A percentile compares a stretch with the other conserved stretches of the same genome.
Conservation (phyloP, 1,140 invertebrate genomes). For the Drosophila tsacasi region DNA sequence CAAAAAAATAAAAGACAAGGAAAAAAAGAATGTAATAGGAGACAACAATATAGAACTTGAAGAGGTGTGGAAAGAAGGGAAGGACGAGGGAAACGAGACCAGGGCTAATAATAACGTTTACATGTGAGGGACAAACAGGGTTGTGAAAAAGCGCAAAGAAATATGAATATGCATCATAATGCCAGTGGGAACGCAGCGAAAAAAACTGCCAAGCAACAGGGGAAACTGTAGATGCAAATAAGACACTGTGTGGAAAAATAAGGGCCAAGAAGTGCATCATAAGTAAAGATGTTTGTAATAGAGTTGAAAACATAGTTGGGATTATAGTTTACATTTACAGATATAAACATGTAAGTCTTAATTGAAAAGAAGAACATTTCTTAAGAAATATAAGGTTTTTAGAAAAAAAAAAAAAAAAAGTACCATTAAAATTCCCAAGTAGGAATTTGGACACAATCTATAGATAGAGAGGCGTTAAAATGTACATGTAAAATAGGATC, state of each 20-base stretch:
- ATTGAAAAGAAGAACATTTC: too few species aligned
- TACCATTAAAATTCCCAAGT: too few species aligned
- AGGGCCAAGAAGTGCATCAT: too few species aligned
- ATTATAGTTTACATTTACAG: too few species aligned
- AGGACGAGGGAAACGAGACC: constrained; percentile 29
- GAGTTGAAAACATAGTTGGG: too few species aligned
- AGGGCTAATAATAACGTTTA: constrained; percentile 50
- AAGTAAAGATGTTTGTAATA: neutral
- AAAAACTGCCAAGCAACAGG: constrained; percentile 11
- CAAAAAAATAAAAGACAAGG: constrained; percentile 12
- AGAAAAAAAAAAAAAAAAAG: too few species aligned
- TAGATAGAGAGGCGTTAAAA: too few species aligned
- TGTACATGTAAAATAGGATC: too few species aligned
- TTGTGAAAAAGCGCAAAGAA: constrained; percentile 14
- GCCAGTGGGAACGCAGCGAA: constrained; percentile 16
- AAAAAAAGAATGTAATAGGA: constrained; percentile 43
- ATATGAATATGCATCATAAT: constrained; percentile 45
- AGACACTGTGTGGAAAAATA: neutral
- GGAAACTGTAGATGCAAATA: constrained; percentile 5
- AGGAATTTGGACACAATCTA: too few species aligned
- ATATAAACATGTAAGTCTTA: too few species aligned
- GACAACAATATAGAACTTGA: constrained; percentile 27
- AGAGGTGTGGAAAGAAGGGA: constrained; percentile 14
- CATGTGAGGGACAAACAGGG: constrained; percentile 34
- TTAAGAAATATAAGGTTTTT: too few species aligned